These are phyloP conservation scores for Aphidius ervi DNA, from an alignment of 1,140 invertebrate genomes.

Conservation along the genomic window DNA sequence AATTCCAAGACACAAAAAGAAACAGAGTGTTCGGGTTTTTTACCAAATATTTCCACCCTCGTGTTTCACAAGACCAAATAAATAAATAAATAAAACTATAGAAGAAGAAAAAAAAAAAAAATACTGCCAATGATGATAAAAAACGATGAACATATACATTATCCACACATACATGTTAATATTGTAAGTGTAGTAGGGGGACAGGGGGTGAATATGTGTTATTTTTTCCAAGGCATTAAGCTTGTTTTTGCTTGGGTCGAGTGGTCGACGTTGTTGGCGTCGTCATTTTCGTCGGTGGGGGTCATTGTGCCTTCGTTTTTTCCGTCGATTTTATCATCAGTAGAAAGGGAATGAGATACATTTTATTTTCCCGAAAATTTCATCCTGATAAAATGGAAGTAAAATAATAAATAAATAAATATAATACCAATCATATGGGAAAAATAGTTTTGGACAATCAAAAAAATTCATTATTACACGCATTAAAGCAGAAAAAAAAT, in stretches of 20 bases:
- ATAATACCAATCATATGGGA: not conserved
- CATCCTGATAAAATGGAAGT: not conserved
- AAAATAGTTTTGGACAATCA: not conserved
- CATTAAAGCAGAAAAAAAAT: too few relatives aligned
- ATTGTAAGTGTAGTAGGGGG: not conserved
- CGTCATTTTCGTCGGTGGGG: not conserved
- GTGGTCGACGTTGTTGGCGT: not conserved
- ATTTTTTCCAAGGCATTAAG: conserved; percentile 53
- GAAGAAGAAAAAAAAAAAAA: not conserved
- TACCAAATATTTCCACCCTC: conserved; percentile 47
- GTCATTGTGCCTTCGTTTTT: conserved; percentile 1
- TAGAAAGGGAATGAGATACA: not conserved
- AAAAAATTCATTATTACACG: too few relatives aligned
- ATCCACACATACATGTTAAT: conserved; percentile 17
- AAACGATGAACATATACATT: too few relatives aligned
- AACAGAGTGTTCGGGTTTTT: conserved; percentile 40
- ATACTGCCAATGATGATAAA: conserved; percentile 17
- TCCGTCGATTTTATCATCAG: too few relatives aligned
- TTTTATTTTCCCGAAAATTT: not conserved
- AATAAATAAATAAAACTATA: conserved; percentile 7
- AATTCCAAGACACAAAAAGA: conserved; percentile 29
- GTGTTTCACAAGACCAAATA: conserved; percentile 14
- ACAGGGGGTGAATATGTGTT: conserved; percentile 36
- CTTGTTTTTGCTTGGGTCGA: conserved; percentile 38
- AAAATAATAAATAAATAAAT: conserved; percentile 8